Evolutionary conservation across 1,140 invertebrate genomes (phyloP).

Genomic region (Drosophila kohkoa): DNA sequence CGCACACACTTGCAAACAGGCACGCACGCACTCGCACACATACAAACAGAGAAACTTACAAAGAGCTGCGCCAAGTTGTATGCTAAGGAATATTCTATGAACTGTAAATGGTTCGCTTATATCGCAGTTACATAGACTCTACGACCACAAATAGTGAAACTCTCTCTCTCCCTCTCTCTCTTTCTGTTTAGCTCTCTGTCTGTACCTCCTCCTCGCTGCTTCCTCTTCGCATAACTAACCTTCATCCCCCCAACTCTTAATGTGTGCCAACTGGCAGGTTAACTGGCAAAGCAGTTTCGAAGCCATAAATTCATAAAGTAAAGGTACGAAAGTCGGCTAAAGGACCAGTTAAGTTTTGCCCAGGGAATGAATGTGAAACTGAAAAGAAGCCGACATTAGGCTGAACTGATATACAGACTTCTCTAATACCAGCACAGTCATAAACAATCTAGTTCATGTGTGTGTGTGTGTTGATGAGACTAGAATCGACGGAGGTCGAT

Average conservation of each 20-base stretch:
- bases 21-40: constrained; percentile 12
- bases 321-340: constrained; percentile 31
- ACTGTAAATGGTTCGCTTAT: constrained; percentile 53
- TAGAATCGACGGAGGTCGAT: background rate
- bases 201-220: too few relatives aligned
- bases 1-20: constrained; percentile 14
- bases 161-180: background rate
- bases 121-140: constrained; percentile 43
- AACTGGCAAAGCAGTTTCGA: constrained; percentile 71
- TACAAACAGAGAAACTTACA: background rate
- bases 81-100: constrained; percentile 77
- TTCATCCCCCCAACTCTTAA: constrained; percentile 14
- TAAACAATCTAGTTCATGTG: background rate
- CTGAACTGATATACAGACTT: constrained; percentile 64
- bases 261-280: constrained; percentile 44
- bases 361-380: constrained; percentile 60
- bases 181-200: background rate
- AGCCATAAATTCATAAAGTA: constrained; percentile 72
- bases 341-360: constrained; percentile 42
- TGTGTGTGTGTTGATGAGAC: background rate
- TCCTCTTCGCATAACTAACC: constrained; percentile 1
- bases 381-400: constrained; percentile 72
- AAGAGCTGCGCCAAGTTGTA: constrained; percentile 47
- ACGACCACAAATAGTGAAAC: constrained; percentile 70
- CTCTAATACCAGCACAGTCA: constrained; percentile 11